Evolutionary conservation across 2,888 invertebrate species (phyloP), one percentile per base, ranked within the genome.

Genomic region (Cyclophora punctaria): DNA sequence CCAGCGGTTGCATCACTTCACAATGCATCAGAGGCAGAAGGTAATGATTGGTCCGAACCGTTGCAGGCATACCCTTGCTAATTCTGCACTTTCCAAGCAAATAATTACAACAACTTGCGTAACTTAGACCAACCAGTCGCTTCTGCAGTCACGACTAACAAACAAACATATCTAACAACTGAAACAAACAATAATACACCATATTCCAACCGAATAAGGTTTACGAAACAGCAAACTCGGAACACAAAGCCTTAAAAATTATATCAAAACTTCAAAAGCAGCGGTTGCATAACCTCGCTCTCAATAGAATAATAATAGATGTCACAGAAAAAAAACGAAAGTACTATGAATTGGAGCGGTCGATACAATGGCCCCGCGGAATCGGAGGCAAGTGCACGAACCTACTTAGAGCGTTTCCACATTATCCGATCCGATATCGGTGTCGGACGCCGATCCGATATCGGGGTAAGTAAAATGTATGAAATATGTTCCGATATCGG

Each of bases 261-360:
- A 86, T 87, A 87, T 86, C 85, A 87, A 87, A 86, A 83, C 82
- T 80, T 75, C 75, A 80, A 79, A 84, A 75, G 73, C 73, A 72
- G 78, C 57, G 75, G 78, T 87, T 87, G 78, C 82, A 64, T 78
- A 87, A 87, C 87, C 87, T 87, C 85, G 87, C 79, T 68, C 86
- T 71, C 80, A 80, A 86, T 86, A 82, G 75, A 75, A 82, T 83
- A 81, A 83, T 83, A 81, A 85, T 82, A 73, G 85, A 82, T 83
- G 86, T 83, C 84, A 80, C 83, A 73, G 76, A 81, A 83, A 83
- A 83, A 78, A 86, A 85, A 87, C 73, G 44, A 44, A 44, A 44
- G 44, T 34, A 44, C n/a, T 7, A 44, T 34, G 44, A 44, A 44
- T 78, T 80, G 71, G 86, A 86, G 83, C 86, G 79, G 71, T 73